Evolutionary conservation across 2,888 invertebrate species (phyloP).

Genomic region (Nomada lathburiana): DNA sequence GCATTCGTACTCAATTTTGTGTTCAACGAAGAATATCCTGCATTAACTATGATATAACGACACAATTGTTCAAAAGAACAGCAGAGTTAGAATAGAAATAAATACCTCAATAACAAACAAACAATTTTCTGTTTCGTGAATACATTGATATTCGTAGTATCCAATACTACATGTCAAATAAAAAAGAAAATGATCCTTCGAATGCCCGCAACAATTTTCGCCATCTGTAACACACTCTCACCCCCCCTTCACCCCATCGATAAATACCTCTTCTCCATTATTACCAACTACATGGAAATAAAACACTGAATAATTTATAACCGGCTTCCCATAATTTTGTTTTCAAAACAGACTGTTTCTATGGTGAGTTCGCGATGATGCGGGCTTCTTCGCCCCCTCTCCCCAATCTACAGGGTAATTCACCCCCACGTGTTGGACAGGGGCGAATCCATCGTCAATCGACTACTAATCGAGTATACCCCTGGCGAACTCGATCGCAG

Average conservation of each 20-base stretch:
- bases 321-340: constrained; percentile 75
- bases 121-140: no score
- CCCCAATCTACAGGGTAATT: constrained; percentile 28
- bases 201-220: background rate
- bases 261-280: background rate
- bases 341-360: constrained; percentile 74
- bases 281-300: background rate
- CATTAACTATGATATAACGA: no score
- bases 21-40: no score
- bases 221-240: background rate
- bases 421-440: constrained; percentile 55
- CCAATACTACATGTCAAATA: no score
- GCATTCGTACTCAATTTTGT: no score
- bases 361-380: constrained; percentile 53
- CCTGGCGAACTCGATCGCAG: constrained; percentile 72
- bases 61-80: no score
- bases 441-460: constrained; percentile 70
- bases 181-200: background rate
- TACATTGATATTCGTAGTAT: no score
- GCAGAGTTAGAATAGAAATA: no score
- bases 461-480: constrained; percentile 75
- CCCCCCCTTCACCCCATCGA: background rate
- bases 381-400: constrained; percentile 66
- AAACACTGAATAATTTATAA: constrained; percentile 75
- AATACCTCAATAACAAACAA: no score